Evolutionary conservation across 2,888 invertebrate species (phyloP).

Genomic region (Troglohyphantes excavatus): DNA sequence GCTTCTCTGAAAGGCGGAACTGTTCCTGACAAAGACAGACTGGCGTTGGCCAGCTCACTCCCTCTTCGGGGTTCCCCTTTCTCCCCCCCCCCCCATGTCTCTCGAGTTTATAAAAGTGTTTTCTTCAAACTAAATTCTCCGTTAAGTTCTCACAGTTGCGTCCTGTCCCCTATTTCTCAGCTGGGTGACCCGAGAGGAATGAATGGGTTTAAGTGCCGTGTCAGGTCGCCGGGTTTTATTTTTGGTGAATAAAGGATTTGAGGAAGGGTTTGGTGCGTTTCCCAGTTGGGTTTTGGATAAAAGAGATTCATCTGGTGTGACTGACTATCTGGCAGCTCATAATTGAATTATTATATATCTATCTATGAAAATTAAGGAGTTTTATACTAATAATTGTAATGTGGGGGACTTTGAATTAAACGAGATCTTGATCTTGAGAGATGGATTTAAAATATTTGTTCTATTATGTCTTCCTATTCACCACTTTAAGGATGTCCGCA

Average conservation of each 20-base stretch:
- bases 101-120: slow-evolving; percentile 3
- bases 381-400: no score
- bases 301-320: not conserved
- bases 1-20: slow-evolving; percentile 22
- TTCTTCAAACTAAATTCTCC: slow-evolving; percentile 17
- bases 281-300: not conserved
- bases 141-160: not conserved
- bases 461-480: no score
- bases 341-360: no score
- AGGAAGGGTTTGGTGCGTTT: not conserved
- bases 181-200: slow-evolving; percentile 18
- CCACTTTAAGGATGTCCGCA: no score
- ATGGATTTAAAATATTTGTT: no score
- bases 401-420: no score
- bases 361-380: no score
- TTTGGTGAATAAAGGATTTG: not conserved
- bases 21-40: slow-evolving; percentile 59
- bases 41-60: slow-evolving; percentile 17
- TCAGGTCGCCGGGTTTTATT: slow-evolving; percentile 5
- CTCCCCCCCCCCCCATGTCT: not conserved
- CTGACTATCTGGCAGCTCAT: not conserved
- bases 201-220: not conserved
- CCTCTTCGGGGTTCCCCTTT: not conserved
- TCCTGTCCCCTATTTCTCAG: slow-evolving; percentile 36
- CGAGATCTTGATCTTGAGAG: no score